Conservation (phyloP, 2,797 vertebrate species). For the Muscicapa comitata region DNA sequence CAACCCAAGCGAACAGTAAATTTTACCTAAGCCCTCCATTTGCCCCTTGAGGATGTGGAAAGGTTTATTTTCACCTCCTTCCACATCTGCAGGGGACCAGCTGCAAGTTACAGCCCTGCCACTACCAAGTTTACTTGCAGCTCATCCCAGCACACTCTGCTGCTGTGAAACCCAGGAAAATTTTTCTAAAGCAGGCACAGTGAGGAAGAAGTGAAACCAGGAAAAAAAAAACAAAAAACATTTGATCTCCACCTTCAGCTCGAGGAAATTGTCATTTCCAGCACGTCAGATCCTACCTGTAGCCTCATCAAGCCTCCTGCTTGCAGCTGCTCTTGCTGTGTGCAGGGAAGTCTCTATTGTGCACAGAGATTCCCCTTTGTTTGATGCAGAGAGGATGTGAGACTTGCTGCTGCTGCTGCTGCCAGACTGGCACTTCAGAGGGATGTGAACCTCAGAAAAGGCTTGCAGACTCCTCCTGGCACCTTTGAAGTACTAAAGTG, state of each 20-base stretch:
- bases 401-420: neutral
- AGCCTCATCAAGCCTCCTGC: neutral
- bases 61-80: neutral
- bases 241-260: neutral
- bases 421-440: slow-evolving; percentile 20
- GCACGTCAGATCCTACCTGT: neutral
- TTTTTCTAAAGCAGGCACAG: neutral
- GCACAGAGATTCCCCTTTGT: slow-evolving; percentile 9
- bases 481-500: neutral
- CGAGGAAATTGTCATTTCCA: neutral
- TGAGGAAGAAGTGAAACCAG: neutral
- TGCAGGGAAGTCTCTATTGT: neutral
- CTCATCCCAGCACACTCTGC: neutral
- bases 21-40: neutral
- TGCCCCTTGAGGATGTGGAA: neutral
- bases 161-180: neutral
- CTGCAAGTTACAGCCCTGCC: neutral
- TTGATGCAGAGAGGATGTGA: neutral
- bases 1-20: neutral
- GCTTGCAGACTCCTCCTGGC: neutral
- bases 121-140: neutral
- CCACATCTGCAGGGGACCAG: neutral
- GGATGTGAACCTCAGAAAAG: neutral
- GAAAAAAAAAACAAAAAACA: neutral
- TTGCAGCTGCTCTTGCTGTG: neutral